phyloP scores from a whole-genome alignment of 2,888 invertebrate species.

The Protophormia terraenovae region DNA sequence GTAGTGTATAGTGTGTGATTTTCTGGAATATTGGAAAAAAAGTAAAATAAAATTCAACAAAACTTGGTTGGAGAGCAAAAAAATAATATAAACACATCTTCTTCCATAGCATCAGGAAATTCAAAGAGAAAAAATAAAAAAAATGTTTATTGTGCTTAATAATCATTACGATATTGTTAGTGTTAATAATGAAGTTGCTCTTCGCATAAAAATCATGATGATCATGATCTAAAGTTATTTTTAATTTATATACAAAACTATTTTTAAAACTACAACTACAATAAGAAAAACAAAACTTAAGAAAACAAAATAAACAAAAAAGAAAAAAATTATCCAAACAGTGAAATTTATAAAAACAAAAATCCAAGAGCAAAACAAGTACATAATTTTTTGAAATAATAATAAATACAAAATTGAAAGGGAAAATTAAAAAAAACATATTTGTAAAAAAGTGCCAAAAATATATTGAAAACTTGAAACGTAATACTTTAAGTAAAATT shows the following conservation, averaged over 20 bases:
- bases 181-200: constrained; percentile 59
- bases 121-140: too few species aligned
- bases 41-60: neutral
- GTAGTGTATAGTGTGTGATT: neutral
- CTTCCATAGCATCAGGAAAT: constrained; percentile 27
- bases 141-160: constrained; percentile 21
- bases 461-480: too few species aligned
- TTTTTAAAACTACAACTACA: constrained; percentile 52
- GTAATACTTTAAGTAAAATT: too few species aligned
- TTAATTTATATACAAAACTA: constrained; percentile 63
- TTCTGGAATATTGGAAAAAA: neutral
- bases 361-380: neutral
- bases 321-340: too few species aligned
- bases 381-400: too few species aligned
- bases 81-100: constrained; percentile 6
- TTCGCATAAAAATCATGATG: constrained; percentile 55
- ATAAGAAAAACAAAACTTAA: neutral
- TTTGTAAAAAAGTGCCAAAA: too few species aligned
- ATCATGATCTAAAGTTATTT: constrained; percentile 62
- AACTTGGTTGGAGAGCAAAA: constrained; percentile 55
- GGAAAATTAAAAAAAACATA: too few species aligned
- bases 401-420: too few species aligned
- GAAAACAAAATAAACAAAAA: constrained; percentile 8
- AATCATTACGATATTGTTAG: constrained; percentile 31
- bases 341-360: neutral